Evolutionary conservation across 2,888 invertebrate species (phyloP).

Genomic region (Alsophila aescularia): DNA sequence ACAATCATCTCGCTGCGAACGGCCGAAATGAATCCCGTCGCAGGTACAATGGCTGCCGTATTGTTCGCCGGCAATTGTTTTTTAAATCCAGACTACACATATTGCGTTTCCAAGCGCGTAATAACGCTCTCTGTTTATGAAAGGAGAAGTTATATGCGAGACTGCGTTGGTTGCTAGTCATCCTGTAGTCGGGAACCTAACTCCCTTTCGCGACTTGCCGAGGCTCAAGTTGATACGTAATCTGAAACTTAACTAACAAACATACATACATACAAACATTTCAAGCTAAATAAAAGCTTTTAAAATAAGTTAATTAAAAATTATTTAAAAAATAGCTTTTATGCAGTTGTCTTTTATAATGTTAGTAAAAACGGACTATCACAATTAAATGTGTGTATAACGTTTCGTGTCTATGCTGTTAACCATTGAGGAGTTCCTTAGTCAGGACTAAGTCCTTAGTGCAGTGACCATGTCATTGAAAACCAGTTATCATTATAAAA

Average conservation of each 20-base stretch:
- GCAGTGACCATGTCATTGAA: no score
- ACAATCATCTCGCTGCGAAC: slow-evolving; percentile 23
- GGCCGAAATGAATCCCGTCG: slow-evolving; percentile 36
- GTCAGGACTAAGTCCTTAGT: no score
- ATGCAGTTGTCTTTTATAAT: no score
- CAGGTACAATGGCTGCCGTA: slow-evolving; percentile 38
- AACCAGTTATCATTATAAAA: no score
- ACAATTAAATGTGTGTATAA: no score
- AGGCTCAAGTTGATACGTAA: slow-evolving; percentile 5
- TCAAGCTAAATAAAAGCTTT: no score
- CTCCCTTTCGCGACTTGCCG: slow-evolving; percentile 3
- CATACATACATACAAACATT: no score
- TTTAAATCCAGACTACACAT: slow-evolving; percentile 42
- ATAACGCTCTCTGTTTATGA: slow-evolving; percentile 33
- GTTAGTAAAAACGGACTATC: no score
- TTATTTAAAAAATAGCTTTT: no score
- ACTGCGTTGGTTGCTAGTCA: slow-evolving; percentile 17
- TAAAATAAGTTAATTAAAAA: no score
- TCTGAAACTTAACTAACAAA: background rate
- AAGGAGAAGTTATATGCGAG: slow-evolving; percentile 29
- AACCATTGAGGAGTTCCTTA: no score
- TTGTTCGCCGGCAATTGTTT: slow-evolving; percentile 42
- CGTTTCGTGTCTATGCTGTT: no score
- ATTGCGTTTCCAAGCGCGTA: slow-evolving; percentile 37
- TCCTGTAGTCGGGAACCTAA: slow-evolving; percentile 9